Base-by-base conservation (phyloP, 1,140 invertebrate genomes). In the Heliothis subflexa region DNA sequence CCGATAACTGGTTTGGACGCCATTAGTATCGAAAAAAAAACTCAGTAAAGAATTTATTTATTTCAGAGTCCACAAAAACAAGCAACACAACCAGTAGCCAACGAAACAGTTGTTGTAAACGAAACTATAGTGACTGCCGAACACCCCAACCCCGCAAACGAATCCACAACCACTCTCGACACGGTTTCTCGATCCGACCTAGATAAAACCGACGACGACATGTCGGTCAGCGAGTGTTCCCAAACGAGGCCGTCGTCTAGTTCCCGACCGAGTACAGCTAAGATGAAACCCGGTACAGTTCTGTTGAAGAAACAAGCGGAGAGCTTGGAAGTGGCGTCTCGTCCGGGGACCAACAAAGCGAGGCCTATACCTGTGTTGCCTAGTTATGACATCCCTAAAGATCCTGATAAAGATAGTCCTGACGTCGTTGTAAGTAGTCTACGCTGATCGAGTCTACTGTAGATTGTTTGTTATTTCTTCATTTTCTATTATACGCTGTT, bases 321-420 rank as follows among this genome's bases (percentile, higher is more conserved):
- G 10, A 86, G 80, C 45, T 61, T 81, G 1, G 79, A 87, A 14
- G 77, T 73, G 7, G 75, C 75, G 1, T 83, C 82, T 7, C 72
- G 86, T n/a, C 85, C 88, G 3, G 85, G 86, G 11, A 86, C 86
- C 0, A 86, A 71, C 11, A 90, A 87, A 72, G 82, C 88, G 2
- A 88, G 92, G 47, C 93, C 93, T 14, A 93, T 94, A 11, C 91
- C 93, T 3, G 86, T 87, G 45, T 68, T 86, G 57, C 79, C 86
- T 0, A 81, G 75, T 3, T n/a, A 40, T 59, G 87, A 85, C 14
- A 62, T 88, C 0, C 93, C 91, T 0, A 81, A 83, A 47, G 91
- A 94, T 61, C 93, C 92, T 25, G 90, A 94, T 84, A 85, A 90
- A 59, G 92, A 93, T 68, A 92, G 81, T 16, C 88, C 93, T 7